Evolutionary conservation across 92 coral and sea anemone genomes (phyloP), one percentile per base, ranked within the genome.

Genomic region (Porites evermanni): DNA sequence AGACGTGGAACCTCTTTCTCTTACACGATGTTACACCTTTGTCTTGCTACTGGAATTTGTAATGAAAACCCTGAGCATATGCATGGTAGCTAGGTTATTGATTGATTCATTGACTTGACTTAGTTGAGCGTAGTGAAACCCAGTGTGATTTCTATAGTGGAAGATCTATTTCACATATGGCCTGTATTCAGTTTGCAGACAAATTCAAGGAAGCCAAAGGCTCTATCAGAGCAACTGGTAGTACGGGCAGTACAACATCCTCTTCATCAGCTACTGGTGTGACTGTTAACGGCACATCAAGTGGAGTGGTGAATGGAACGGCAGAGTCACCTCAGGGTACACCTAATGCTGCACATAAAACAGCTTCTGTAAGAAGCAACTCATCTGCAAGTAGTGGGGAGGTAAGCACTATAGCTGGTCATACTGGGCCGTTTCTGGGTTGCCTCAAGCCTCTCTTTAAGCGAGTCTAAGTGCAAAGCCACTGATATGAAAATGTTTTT

Each of bases 171-270:
- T 56, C 61, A 56, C 61, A 7, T 17, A 60, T 32, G 29, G 56
- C 12, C 78, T 2, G 18, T 14, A 14, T 80, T 71, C 23, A 97
- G 99, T 97, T 97, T 93, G 97, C 97, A 75, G 98, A 95, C 38
- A 91, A 89, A 90, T 97, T 97, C 78, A 84, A 83, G 70, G 95
- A 97, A 84, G 99, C 98, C 5, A 93, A 94, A 74, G 95, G 95
- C 1, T 81, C 95, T 16, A 89, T 91, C 32, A 78, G 89, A 67
- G 74, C 99, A 12, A 81, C 91, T n/a, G 89, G 92, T 23, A 86
- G 92, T 63, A 87, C 94, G 14, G 93, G 94, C 66, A 80, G 83
- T 12, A 81, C 86, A 50, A 81, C 93, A 58, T 60, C 96, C 67
- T 77, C 79, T 53, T 63, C 93, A 16, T 52, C 88, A 59, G 73